Percentiles rank a stretch among this genome's conserved stretches.
These are phyloP conservation scores for Sinocyclocheilus maitianheensis DNA, from an alignment of 2,113 vertebrate genomes.

Conservation along the genomic window DNA sequence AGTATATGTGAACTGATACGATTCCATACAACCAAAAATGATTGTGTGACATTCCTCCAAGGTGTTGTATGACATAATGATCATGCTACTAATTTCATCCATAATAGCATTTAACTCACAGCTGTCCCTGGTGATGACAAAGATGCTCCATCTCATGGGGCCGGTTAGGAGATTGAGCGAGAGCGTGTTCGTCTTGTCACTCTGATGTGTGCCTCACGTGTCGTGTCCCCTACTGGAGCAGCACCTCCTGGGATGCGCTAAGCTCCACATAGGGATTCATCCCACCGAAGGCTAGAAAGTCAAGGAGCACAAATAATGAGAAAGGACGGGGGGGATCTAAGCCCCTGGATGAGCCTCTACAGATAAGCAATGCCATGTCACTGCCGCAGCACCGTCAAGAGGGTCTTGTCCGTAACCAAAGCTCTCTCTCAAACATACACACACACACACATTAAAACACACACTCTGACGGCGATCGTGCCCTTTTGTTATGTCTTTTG, in stretches of 20 bases:
- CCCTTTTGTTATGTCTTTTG: conserved; percentile 49
- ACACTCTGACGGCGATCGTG: conserved; percentile 49
- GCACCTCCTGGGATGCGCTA: conserved; percentile 43
- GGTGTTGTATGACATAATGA: conserved; percentile 19
- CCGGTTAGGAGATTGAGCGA: conserved; percentile 3
- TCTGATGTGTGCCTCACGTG: conserved; percentile 36
- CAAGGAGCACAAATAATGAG: conserved; percentile 50
- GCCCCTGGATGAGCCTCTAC: conserved; percentile 48
- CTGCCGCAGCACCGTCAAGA: conserved; percentile 8
- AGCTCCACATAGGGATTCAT: conserved; percentile 54
- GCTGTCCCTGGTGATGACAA: neutral
- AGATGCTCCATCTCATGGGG: conserved; percentile 8
- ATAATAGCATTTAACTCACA: conserved; percentile 27
- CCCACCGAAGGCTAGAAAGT: conserved; percentile 46
- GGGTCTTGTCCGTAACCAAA: conserved; percentile 7
- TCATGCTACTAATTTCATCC: conserved; percentile 27
- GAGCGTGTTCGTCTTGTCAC: conserved; percentile 28
- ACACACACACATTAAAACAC: conserved; percentile 13
- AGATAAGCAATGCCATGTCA: conserved; percentile 54
- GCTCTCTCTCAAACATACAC: neutral
- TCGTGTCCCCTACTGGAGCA: conserved; percentile 36
- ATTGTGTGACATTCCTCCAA: conserved; percentile 19
- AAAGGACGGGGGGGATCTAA: conserved; percentile 20
- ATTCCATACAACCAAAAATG: neutral
- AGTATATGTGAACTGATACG: neutral